A percentile compares a stretch with the other conserved stretches of the same genome.
Evolutionary conservation across 2,888 invertebrate species (phyloP).

Genomic region (Diogma glabrata): DNA sequence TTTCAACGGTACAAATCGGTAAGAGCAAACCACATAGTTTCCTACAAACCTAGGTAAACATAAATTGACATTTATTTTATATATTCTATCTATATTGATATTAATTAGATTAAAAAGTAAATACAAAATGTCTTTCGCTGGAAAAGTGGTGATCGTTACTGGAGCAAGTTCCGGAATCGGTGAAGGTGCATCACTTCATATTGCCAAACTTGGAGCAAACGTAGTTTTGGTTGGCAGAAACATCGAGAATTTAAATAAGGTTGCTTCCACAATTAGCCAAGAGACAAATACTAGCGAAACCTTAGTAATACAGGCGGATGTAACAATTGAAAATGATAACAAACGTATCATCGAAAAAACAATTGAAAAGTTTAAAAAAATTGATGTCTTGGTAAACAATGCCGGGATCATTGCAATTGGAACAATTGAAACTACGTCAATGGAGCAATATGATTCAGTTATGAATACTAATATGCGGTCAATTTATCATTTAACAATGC

Average conservation of each 20-base stretch:
- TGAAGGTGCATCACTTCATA: conserved; percentile 53
- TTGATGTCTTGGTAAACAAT: conserved; percentile 81
- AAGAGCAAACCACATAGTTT: no score
- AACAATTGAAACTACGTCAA: conserved; percentile 68
- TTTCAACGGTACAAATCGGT: no score
- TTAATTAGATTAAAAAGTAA: no score
- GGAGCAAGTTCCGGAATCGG: conserved; percentile 70
- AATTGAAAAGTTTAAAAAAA: conserved; percentile 57
- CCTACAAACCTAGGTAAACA: no score
- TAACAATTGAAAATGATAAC: conserved; percentile 61
- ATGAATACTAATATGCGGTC: conserved; percentile 85
- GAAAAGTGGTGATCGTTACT: conserved; percentile 50
- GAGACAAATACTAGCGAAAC: conserved; percentile 33
- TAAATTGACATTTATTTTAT: no score
- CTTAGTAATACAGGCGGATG: conserved; percentile 53
- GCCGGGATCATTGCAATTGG: conserved; percentile 78
- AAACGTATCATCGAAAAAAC: conserved; percentile 61
- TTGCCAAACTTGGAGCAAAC: conserved; percentile 51
- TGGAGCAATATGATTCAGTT: conserved; percentile 79
- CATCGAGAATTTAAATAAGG: conserved; percentile 49
- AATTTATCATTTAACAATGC: conserved; percentile 69
- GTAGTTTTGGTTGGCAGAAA: conserved; percentile 59
- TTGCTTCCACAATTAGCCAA: conserved; percentile 45
- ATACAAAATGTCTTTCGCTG: conserved; percentile 42
- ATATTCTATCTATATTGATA: no score